Percentiles rank a stretch among this genome's conserved stretches.
These are phyloP conservation scores for Drosophila kuntzei DNA, from an alignment of 2,888 invertebrate species.

Conservation along the genomic window DNA sequence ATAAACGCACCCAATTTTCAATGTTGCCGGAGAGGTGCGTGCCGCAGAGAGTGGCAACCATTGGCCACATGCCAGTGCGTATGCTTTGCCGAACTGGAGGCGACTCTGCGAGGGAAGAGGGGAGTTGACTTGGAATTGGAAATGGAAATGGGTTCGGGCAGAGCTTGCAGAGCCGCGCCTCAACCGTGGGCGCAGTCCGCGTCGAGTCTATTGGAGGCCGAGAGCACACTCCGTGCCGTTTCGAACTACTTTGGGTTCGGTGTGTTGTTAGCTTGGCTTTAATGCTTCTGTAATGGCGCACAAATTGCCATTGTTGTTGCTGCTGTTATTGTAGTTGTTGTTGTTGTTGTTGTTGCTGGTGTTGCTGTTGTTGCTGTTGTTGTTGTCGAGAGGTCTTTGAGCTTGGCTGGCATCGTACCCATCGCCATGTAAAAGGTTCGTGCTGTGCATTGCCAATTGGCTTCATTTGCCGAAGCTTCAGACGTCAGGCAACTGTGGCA, in stretches of 20 bases:
- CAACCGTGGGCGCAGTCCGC: constrained; percentile 58
- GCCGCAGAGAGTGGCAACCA: constrained; percentile 4
- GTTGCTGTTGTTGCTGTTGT: constrained; percentile 40
- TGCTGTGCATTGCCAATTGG: constrained; percentile 66
- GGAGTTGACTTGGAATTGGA: constrained; percentile 32
- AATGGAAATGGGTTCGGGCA: constrained; percentile 60
- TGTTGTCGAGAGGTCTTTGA: constrained; percentile 63
- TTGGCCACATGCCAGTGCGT: constrained; percentile 76
- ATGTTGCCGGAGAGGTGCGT: constrained; percentile 62
- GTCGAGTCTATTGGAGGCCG: constrained; percentile 45
- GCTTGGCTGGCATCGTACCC: constrained; percentile 44
- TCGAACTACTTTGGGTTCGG: constrained; percentile 28
- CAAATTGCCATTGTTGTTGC: constrained; percentile 70
- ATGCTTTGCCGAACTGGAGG: constrained; percentile 22
- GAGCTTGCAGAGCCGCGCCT: constrained; percentile 68
- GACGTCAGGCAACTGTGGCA: constrained; percentile 32
- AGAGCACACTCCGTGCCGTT: not conserved
- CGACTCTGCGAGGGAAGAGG: not conserved
- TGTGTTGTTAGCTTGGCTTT: constrained; percentile 63
- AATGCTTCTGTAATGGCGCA: constrained; percentile 76
- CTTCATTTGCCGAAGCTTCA: constrained; percentile 30
- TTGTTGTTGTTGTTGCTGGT: constrained; percentile 47
- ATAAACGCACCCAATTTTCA: constrained; percentile 78
- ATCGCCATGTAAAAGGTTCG: constrained; percentile 60
- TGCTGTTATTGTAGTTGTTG: too few relatives aligned